Conservation (phyloP, 2,797 vertebrate species). For the Smutsia gigantea region DNA sequence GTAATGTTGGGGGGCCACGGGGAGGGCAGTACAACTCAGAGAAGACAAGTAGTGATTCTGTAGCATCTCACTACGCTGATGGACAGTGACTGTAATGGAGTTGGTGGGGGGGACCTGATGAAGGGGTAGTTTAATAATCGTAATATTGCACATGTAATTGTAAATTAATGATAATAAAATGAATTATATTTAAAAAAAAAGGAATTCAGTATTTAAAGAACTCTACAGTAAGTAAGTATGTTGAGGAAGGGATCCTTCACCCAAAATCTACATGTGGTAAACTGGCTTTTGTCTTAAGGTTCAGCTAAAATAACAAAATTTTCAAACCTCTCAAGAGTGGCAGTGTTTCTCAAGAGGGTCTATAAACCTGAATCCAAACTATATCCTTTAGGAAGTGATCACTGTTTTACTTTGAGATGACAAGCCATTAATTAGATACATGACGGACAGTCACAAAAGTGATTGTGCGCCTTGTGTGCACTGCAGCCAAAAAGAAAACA, state of each 20-base stretch:
- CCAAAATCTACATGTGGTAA: neutral
- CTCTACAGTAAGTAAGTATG: neutral
- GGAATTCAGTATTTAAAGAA: neutral
- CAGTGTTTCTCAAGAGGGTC: neutral
- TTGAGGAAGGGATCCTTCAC: neutral
- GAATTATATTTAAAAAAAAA: no score
- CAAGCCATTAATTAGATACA: neutral
- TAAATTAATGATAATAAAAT: no score
- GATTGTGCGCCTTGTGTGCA: neutral
- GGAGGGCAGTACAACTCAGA: no score
- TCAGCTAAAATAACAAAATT: neutral
- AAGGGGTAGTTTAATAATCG: no score
- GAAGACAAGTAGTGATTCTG: no score
- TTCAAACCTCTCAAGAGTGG: neutral
- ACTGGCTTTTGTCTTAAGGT: neutral
- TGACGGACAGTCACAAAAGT: neutral
- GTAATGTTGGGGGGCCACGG: no score
- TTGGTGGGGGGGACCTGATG: no score
- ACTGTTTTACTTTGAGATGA: neutral
- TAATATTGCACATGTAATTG: no score
- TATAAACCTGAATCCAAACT: neutral
- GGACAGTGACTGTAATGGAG: no score
- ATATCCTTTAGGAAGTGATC: neutral
- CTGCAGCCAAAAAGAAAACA: neutral
- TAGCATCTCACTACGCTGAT: no score